Evolutionary conservation across 2,888 invertebrate genomes (phyloP).

Genomic region (Iselma pallidipennis): DNA sequence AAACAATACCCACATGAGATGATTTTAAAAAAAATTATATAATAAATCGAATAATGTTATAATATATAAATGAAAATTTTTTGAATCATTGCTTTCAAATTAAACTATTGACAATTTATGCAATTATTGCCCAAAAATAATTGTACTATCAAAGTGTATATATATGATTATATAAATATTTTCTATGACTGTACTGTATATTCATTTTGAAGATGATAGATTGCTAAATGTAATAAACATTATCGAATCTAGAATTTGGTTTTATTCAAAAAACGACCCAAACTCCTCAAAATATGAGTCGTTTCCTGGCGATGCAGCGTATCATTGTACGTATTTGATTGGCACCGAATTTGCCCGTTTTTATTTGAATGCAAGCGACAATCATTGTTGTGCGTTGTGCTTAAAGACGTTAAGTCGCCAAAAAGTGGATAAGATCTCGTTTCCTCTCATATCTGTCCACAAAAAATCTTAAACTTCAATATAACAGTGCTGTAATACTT

Average conservation of each 20-base stretch:
- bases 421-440: no score
- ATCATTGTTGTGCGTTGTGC: no score
- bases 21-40: background rate
- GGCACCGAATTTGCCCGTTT: no score
- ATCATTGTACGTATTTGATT: no score
- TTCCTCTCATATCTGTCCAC: no score
- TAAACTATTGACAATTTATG: conserved; percentile 18
- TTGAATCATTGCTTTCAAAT: conserved; percentile 24
- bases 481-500: no score
- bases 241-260: background rate
- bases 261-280: background rate
- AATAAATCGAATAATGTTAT: background rate
- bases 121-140: conserved; percentile 20
- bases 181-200: conserved; percentile 43
- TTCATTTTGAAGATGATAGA: conserved; percentile 38
- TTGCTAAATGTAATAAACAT: conserved; percentile 30
- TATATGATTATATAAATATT: conserved; percentile 37
- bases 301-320: no score
- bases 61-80: conserved; percentile 16
- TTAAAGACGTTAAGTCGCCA: no score
- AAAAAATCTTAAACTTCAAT: no score
- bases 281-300: no score
- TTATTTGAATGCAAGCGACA: no score
- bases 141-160: conserved; percentile 41
- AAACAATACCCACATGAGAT: conserved; percentile 15